Evolutionary conservation across 35 echinoderm and acorn worm species (phyloP), one percentile per base, ranked within the genome.

Genomic region (Eucidaris tribuloides): DNA sequence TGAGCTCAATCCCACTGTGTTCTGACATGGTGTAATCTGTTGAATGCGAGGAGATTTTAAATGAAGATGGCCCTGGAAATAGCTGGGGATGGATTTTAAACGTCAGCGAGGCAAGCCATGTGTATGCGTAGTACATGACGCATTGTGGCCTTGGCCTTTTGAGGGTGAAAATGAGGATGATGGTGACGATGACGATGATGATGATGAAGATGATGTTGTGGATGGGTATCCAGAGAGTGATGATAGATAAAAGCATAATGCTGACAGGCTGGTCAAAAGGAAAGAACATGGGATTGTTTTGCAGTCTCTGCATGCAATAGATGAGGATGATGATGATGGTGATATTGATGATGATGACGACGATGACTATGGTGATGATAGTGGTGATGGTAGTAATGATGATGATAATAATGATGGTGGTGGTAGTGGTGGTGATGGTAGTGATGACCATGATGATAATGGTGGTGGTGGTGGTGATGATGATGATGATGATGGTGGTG

Each of bases 81-180:
- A n/a, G n/a, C n/a, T n/a, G n/a, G n/a, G n/a, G n/a, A n/a, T n/a
- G n/a, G n/a, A n/a, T n/a, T n/a, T n/a, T n/a, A n/a, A n/a, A n/a
- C n/a, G n/a, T n/a, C n/a, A n/a, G n/a, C n/a, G n/a, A n/a, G n/a
- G n/a, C n/a, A n/a, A n/a, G n/a, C n/a, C n/a, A n/a, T n/a, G n/a
- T n/a, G n/a, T n/a, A n/a, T n/a, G n/a, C n/a, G n/a, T n/a, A n/a
- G n/a, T n/a, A n/a, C n/a, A n/a, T n/a, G n/a, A n/a, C n/a, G n/a
- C n/a, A n/a, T n/a, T n/a, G n/a, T n/a, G 68, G 11, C 68, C 68
- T 74, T 74, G 68, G 68, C 68, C 68, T 11, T 44, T 22, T 42
- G 66, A 72, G 37, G 28, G 64, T 14, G 40, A 22, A 62, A 14
- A 64, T 9, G 68, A 72, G 37, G 66, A 40, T 19, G 65, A 71